phyloP scores from a whole-genome alignment of 2,113 vertebrate species.

The Rhagologus leucostigma region DNA sequence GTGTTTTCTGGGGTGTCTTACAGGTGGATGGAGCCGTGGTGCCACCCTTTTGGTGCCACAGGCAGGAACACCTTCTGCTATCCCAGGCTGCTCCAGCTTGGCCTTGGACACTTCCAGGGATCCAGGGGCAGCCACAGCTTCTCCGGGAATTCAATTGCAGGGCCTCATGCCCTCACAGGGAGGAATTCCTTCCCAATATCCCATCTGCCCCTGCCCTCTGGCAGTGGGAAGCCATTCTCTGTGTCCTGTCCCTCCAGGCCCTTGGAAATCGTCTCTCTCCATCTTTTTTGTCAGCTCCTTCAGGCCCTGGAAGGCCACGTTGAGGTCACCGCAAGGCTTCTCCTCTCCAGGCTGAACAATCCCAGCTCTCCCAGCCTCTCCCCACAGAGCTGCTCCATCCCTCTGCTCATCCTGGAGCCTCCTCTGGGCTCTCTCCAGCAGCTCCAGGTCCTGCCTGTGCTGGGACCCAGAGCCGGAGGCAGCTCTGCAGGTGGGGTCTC shows the following conservation, averaged over 20 bases:
- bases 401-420: background rate
- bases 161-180: fast-evolving
- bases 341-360: background rate
- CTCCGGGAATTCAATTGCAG: background rate
- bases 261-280: background rate
- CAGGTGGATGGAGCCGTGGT: background rate
- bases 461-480: background rate
- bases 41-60: background rate
- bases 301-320: background rate
- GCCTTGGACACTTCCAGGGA: background rate
- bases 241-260: background rate
- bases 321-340: background rate
- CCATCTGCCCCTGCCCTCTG: fast-evolving
- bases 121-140: background rate
- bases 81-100: background rate
- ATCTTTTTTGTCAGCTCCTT: fast-evolving
- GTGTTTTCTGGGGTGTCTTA: background rate
- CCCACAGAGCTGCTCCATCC: background rate
- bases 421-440: background rate
- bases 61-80: background rate
- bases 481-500: background rate
- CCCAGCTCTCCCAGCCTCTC: background rate
- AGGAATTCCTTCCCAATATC: background rate
- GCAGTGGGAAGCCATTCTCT: background rate
- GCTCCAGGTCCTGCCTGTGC: background rate